Conservation (phyloP, 53 echinoderm and acorn worm species). For the Antedon mediterranea region DNA sequence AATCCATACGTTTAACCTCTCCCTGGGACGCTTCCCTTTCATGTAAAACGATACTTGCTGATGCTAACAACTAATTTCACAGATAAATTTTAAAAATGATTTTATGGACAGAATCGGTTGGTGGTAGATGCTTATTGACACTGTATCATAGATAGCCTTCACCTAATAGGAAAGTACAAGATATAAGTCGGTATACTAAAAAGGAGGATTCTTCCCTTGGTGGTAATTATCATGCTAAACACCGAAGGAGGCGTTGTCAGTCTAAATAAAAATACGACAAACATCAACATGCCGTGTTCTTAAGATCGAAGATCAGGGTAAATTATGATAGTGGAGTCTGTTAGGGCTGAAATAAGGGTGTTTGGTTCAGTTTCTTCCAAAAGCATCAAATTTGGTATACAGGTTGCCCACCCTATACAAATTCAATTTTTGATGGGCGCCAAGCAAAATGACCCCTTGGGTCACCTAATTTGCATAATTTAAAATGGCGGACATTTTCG, state of each 20-base stretch:
- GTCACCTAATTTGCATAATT: no score
- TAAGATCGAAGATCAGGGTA: no score
- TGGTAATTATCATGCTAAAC: not conserved
- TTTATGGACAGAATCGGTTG: not conserved
- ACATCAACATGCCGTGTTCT: not conserved
- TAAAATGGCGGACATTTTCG: no score
- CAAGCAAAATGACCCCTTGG: no score
- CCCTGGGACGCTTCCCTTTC: not conserved
- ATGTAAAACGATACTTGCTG: not conserved
- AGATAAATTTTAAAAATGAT: not conserved
- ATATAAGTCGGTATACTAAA: not conserved
- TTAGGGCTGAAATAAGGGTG: no score
- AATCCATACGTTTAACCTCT: not conserved
- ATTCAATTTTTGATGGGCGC: no score
- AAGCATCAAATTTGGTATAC: no score
- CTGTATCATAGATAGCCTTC: not conserved
- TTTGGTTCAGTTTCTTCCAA: no score
- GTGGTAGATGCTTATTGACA: not conserved
- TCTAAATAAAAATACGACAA: not conserved
- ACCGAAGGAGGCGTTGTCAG: not conserved
- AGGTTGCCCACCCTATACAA: no score
- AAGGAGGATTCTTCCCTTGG: not conserved
- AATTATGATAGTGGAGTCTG: no score
- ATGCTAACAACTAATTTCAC: not conserved
- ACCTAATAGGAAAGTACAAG: not conserved